Conservation (phyloP, 2,797 vertebrate species). For the Lithobates sylvaticus region DNA sequence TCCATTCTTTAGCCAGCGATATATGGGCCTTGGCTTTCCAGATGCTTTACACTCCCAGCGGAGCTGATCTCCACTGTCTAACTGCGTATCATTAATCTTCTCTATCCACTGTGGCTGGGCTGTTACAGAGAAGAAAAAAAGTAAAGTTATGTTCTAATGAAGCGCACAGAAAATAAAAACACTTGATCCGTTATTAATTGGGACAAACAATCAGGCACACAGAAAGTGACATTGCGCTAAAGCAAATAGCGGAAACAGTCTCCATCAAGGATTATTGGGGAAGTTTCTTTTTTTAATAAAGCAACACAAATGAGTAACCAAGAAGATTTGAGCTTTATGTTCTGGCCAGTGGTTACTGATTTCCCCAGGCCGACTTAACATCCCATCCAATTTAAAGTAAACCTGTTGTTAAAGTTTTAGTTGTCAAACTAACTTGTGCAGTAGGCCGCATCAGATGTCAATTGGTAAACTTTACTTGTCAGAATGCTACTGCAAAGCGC, state of each 20-base stretch:
- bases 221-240: neutral
- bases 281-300: neutral
- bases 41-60: constrained; percentile 94
- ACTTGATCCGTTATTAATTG: constrained; percentile 1
- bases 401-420: constrained; percentile 2
- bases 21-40: constrained; percentile 90
- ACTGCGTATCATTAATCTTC: constrained; percentile 91
- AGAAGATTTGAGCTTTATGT: neutral
- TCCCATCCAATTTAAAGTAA: neutral
- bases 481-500: neutral
- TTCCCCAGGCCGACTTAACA: neutral
- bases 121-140: constrained; percentile 69
- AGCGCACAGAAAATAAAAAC: constrained; percentile 15
- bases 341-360: neutral
- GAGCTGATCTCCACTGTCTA: constrained; percentile 93
- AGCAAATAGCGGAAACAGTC: neutral
- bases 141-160: constrained; percentile 27
- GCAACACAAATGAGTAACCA: neutral
- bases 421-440: neutral
- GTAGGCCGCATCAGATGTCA: neutral
- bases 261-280: neutral
- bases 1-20: constrained; percentile 93
- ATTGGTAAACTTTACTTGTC: neutral
- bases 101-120: constrained; percentile 92
- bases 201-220: constrained; percentile 10